A percentile compares a stretch with the other conserved stretches of the same genome.
Conservation (phyloP, 1,140 invertebrate species). For the Bilobella aurantiaca region DNA sequence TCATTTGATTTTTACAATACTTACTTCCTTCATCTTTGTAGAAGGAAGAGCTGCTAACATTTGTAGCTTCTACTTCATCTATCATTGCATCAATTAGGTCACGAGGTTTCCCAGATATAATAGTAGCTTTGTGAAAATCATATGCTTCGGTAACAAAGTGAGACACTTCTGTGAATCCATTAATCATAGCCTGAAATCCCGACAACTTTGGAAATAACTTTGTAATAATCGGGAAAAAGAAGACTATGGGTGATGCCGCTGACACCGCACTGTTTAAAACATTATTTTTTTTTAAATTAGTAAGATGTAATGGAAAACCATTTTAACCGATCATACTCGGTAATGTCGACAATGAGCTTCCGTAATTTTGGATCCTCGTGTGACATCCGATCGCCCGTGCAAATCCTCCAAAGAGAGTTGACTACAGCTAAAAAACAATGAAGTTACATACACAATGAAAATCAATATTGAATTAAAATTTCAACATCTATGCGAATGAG, state of each 20-base stretch:
- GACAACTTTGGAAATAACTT: neutral
- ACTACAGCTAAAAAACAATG: neutral
- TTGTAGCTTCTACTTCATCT: neutral
- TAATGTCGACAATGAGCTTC: neutral
- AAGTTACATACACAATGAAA: neutral
- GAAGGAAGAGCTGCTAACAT: slow-evolving; percentile 14
- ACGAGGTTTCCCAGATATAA: neutral
- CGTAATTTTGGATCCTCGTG: neutral
- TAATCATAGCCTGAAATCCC: neutral
- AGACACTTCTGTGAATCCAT: neutral
- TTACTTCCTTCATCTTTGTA: slow-evolving; percentile 6
- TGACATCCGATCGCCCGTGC: neutral
- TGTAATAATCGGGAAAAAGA: neutral
- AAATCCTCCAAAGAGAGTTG: neutral
- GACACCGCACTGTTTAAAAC: too few relatives aligned
- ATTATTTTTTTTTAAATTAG: too few relatives aligned
- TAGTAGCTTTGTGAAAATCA: too few relatives aligned
- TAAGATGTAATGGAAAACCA: too few relatives aligned
- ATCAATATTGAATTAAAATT: too few relatives aligned
- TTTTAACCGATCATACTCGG: neutral
- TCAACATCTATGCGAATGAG: too few relatives aligned
- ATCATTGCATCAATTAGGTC: slow-evolving; percentile 1
- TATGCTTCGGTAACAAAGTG: neutral
- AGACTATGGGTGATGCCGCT: neutral
- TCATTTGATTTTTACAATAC: neutral